Evolutionary conservation across 1,140 invertebrate genomes (phyloP), one percentile per base, ranked within the genome.

Genomic region (Diploscapter pachys): DNA sequence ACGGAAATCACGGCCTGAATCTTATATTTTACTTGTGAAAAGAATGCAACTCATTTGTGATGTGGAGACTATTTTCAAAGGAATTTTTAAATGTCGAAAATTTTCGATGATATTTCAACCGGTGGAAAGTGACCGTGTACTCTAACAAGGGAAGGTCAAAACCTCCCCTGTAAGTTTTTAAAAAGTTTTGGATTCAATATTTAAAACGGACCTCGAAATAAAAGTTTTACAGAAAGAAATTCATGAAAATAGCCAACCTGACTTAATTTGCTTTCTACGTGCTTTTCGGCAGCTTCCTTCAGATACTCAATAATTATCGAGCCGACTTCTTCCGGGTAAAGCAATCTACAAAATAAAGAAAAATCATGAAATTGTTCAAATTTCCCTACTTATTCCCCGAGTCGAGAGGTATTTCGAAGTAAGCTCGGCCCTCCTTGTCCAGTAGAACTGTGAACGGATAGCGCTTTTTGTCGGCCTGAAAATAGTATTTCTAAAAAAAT

Each of bases 371-470:
- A 49, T 72, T 61, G 56, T 57, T 67, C 8, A 67, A 51, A 64
- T 31, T 31, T 31, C 1, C 31, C 31, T 31, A 31, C 75, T 65
- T 72, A 57, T 55, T 68, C 49, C 74, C 76, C 5, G 9, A 11
- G 50, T 67, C 80, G 52, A 73, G 63, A 52, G 81, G 79, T 64
- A 85, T 78, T 62, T 78, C 81, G 64, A 85, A 85, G 59, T 75
- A 85, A 2, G 83, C 83, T 56, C 71, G 67, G 5, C 81, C 81
- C 0, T 85, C 69, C 4, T 59, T 53, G 57, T 85, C 81, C 49
- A 85, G 69, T 67, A 83, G 78, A 4, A 85, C 78, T 53, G 67
- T 64, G 67, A 85, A 85, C 31, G 83, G 83, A 66, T 85, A 85
- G 48, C 83, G 76, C 56, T 82, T 79, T 61, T 74, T 56, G 63